Percentiles rank a stretch among this genome's conserved stretches.
These are phyloP conservation scores for Lichenostomus cassidix DNA, from an alignment of 2,113 vertebrate species.

Conservation along the genomic window DNA sequence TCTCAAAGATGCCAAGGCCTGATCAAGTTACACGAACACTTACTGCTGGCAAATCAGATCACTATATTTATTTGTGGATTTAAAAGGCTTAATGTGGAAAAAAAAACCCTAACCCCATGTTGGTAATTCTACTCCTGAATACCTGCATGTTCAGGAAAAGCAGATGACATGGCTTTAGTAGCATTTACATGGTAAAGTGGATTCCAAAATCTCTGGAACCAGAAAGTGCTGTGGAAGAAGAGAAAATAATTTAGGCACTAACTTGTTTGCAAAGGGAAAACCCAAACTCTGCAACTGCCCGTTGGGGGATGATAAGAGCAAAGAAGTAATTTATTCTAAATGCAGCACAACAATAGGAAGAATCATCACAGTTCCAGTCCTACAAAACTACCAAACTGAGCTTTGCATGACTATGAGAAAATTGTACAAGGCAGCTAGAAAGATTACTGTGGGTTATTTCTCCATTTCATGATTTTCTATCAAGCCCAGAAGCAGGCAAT, in stretches of 20 bases:
- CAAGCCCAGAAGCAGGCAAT: background rate
- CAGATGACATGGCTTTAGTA: background rate
- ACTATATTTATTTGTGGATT: background rate
- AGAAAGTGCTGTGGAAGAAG: background rate
- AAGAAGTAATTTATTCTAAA: background rate
- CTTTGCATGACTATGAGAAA: background rate
- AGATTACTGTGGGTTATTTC: background rate
- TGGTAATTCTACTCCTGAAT: conserved; percentile 22
- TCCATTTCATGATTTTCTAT: background rate
- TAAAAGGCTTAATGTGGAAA: background rate
- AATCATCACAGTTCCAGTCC: background rate
- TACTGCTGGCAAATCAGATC: conserved; percentile 16
- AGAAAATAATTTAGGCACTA: background rate
- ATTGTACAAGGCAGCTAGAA: background rate
- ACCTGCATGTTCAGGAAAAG: background rate
- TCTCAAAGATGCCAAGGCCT: conserved; percentile 22
- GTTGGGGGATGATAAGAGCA: background rate
- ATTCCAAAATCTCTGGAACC: background rate
- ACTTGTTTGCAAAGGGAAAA: background rate
- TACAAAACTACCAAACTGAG: background rate
- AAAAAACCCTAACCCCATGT: background rate
- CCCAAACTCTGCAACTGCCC: background rate
- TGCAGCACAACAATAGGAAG: background rate
- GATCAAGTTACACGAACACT: conserved; percentile 31
- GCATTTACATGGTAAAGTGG: background rate